Percentiles rank a stretch among this genome's conserved stretches.
Conservation (phyloP, 2,888 invertebrate species). For the Chydorus sphaericus region DNA sequence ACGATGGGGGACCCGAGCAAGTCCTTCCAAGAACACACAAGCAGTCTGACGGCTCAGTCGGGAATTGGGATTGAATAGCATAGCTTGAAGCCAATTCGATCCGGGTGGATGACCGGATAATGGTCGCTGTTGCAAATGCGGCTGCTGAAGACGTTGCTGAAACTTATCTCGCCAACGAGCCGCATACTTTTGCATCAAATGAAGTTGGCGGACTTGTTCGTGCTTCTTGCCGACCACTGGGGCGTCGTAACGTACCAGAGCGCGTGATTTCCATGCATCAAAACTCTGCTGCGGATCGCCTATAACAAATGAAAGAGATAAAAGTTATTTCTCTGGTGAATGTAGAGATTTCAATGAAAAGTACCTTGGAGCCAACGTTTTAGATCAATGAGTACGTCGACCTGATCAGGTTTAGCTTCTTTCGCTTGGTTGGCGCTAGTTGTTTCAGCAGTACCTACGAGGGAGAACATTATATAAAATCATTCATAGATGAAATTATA, state of each 20-base stretch:
- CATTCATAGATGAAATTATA: neutral
- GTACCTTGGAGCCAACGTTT: constrained; percentile 47
- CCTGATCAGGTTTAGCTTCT: constrained; percentile 28
- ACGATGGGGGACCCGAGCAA: constrained; percentile 39
- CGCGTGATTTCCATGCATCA: constrained; percentile 51
- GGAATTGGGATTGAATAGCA: constrained; percentile 82
- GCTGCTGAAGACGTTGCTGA: constrained; percentile 16
- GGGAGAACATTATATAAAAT: constrained; percentile 9
- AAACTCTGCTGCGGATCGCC: constrained; percentile 53
- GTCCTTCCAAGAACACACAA: constrained; percentile 70
- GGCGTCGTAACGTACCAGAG: constrained; percentile 33
- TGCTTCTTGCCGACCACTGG: constrained; percentile 15
- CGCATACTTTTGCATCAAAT: constrained; percentile 59
- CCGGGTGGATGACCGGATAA: constrained; percentile 46
- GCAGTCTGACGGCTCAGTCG: constrained; percentile 75
- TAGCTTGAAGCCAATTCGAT: constrained; percentile 76
- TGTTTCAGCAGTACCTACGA: neutral
- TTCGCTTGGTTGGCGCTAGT: neutral
- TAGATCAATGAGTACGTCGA: constrained; percentile 50
- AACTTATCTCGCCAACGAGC: constrained; percentile 43
- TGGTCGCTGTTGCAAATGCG: constrained; percentile 25
- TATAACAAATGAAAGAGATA: neutral
- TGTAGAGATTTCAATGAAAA: neutral
- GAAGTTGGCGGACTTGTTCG: constrained; percentile 35
- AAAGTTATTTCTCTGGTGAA: neutral